These are phyloP conservation scores for Boloria euphrosyne DNA, from an alignment of 2,888 invertebrate genomes.

Conservation along the genomic window DNA sequence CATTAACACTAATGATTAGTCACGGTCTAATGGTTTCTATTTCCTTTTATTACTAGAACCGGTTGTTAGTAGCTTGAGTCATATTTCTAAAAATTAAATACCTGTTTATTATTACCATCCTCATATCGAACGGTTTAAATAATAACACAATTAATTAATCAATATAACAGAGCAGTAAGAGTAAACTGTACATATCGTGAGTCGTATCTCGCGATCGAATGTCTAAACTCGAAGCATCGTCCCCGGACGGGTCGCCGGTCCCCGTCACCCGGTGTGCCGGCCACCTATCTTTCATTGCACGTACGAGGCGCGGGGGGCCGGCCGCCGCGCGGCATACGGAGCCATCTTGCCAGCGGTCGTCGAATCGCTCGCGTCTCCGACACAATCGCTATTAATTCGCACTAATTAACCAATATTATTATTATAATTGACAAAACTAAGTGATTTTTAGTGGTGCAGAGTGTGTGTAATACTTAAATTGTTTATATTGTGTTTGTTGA, in stretches of 20 bases:
- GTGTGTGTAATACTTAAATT: not conserved
- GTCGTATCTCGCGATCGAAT: not conserved
- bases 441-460: slow-evolving; percentile 1
- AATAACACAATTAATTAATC: too few relatives aligned
- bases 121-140: not conserved
- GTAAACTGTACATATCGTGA: not conserved
- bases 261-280: slow-evolving; percentile 59
- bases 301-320: slow-evolving; percentile 74
- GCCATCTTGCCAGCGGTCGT: slow-evolving; percentile 80
- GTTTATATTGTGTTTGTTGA: slow-evolving; percentile 62
- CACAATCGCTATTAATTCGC: slow-evolving; percentile 74
- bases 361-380: slow-evolving; percentile 77
- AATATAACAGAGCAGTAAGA: too few relatives aligned
- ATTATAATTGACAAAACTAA: slow-evolving; percentile 46
- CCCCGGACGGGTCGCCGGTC: slow-evolving; percentile 55
- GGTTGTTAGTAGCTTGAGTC: not conserved
- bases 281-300: slow-evolving; percentile 83
- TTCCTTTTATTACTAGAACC: not conserved
- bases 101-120: not conserved
- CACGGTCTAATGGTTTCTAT: too few relatives aligned
- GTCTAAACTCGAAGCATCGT: slow-evolving; percentile 46
- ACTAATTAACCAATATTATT: slow-evolving; percentile 71
- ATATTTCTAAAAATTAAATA: not conserved
- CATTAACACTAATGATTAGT: too few relatives aligned
- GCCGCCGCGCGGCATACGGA: slow-evolving; percentile 66